Evolutionary conservation across 2,113 vertebrate species (phyloP).

Genomic region (Crocuta crocuta): DNA sequence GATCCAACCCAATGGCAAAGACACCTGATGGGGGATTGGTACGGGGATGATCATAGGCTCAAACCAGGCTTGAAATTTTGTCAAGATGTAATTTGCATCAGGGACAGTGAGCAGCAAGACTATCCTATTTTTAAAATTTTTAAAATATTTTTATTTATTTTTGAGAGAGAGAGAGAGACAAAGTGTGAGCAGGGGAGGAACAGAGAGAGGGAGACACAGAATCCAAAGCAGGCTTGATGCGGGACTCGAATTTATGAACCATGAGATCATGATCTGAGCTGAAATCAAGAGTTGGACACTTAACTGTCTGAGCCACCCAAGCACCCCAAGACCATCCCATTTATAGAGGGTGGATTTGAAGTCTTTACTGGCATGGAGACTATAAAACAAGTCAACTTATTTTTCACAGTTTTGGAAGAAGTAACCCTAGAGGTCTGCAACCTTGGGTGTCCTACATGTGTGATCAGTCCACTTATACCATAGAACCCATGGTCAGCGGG

Average conservation of each 20-base stretch:
- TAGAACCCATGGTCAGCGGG: background rate
- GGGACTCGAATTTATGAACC: too few relatives aligned
- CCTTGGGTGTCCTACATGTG: background rate
- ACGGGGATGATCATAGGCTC: background rate
- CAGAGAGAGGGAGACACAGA: too few relatives aligned
- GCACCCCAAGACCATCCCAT: background rate
- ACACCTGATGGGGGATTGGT: background rate
- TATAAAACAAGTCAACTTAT: background rate
- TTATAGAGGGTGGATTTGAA: background rate
- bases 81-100: background rate
- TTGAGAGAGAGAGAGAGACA: too few relatives aligned
- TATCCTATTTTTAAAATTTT: background rate
- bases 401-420: constrained; percentile 23
- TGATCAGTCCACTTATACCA: background rate
- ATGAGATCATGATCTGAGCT: too few relatives aligned
- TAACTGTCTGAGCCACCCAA: too few relatives aligned
- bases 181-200: too few relatives aligned
- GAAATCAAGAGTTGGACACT: too few relatives aligned
- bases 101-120: background rate
- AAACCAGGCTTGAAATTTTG: constrained; percentile 14
- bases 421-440: background rate
- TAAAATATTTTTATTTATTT: too few relatives aligned
- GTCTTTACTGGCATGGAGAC: background rate
- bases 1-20: background rate
- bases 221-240: too few relatives aligned